Percentiles rank a stretch among this genome's conserved stretches.
Evolutionary conservation across 23 tunicate species (phyloP).

Genomic region (Styela clava): DNA sequence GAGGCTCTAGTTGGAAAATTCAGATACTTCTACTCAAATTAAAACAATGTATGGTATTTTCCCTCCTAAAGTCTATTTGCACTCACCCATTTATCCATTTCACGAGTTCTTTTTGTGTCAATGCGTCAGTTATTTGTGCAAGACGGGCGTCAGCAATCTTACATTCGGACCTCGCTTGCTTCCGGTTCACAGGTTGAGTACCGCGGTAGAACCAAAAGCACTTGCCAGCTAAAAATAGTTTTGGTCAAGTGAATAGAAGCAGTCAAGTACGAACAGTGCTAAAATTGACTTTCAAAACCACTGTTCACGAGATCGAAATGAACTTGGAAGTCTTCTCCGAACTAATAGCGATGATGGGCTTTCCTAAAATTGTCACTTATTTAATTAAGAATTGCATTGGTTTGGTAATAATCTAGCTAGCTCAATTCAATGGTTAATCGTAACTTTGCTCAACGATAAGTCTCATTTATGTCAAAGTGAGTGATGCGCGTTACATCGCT

Average conservation of each 20-base stretch:
- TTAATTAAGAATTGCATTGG: too few relatives aligned
- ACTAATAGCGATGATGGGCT: too few relatives aligned
- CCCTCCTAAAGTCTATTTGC: too few relatives aligned
- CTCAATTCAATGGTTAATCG: too few relatives aligned
- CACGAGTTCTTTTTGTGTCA: neutral
- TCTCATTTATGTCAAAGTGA: too few relatives aligned
- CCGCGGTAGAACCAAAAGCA: constrained; percentile 7
- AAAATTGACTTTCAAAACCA: too few relatives aligned
- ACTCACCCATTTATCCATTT: constrained; percentile 10
- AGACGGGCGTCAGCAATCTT: neutral
- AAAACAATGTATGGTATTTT: neutral
- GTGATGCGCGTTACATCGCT: too few relatives aligned
- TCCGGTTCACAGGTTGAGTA: neutral
- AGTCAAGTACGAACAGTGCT: neutral
- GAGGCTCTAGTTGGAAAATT: neutral
- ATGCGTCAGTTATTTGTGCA: neutral
- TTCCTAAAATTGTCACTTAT: too few relatives aligned
- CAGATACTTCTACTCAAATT: neutral
- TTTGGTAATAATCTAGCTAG: too few relatives aligned
- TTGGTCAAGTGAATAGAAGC: neutral
- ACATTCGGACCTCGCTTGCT: neutral
- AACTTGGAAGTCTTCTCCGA: too few relatives aligned
- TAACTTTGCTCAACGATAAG: too few relatives aligned
- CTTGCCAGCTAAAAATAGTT: constrained; percentile 8
- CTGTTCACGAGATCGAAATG: too few relatives aligned